phyloP scores from a whole-genome alignment of 2,113 vertebrate species.

The Psettodes erumei region DNA sequence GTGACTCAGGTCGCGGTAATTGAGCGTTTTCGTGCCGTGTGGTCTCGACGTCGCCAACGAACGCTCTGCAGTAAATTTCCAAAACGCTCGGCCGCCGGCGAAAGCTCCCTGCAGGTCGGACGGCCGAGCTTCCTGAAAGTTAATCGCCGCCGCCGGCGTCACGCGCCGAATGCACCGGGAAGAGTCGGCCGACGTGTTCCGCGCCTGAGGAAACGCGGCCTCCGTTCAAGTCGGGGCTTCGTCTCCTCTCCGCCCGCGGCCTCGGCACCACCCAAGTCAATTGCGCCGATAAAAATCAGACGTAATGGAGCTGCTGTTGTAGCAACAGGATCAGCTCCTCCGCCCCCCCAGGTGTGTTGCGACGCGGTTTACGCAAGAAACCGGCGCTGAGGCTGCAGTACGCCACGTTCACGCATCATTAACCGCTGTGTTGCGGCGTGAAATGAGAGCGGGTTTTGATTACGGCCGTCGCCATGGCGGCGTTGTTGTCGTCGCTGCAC shows the following conservation, averaged over 20 bases:
- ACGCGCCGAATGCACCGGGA: too few relatives aligned
- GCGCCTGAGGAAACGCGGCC: slow-evolving; percentile 69
- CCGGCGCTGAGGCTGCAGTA: too few relatives aligned
- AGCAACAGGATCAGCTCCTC: slow-evolving; percentile 44
- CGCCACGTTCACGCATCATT: slow-evolving; percentile 66
- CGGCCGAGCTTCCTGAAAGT: too few relatives aligned
- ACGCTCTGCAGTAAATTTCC: slow-evolving; percentile 47
- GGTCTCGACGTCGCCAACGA: slow-evolving; percentile 34
- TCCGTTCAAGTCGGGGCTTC: slow-evolving; percentile 68
- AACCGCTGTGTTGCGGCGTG: slow-evolving; percentile 57
- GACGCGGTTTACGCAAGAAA: too few relatives aligned
- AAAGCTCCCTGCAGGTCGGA: too few relatives aligned
- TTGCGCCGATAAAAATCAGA: slow-evolving; percentile 30
- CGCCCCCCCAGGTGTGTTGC: too few relatives aligned
- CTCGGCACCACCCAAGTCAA: slow-evolving; percentile 53
- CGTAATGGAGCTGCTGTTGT: slow-evolving; percentile 40
- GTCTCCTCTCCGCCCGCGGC: slow-evolving; percentile 72
- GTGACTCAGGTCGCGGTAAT: background rate
- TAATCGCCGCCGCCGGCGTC: too few relatives aligned
- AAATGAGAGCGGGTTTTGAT: slow-evolving; percentile 66
- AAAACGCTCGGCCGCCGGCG: background rate
- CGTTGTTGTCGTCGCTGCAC: too few relatives aligned
- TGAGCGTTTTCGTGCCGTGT: slow-evolving; percentile 46
- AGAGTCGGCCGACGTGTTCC: slow-evolving; percentile 70
- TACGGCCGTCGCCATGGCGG: too few relatives aligned